Conservation (phyloP, 2,797 vertebrate genomes). For the Huso huso region DNA sequence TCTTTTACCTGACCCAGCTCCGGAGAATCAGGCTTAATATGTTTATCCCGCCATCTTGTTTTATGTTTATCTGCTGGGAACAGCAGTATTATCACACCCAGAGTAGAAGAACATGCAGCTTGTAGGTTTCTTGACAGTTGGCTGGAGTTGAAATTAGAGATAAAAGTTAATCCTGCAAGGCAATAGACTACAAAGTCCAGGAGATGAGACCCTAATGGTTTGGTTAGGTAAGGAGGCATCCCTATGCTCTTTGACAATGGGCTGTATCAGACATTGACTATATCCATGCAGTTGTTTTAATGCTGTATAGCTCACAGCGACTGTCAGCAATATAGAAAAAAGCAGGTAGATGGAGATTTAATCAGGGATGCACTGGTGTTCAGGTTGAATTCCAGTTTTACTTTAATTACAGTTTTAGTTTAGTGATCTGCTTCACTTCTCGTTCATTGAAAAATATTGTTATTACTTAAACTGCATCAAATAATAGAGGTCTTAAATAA, state of each 20-base stretch:
- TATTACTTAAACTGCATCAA: too few relatives aligned
- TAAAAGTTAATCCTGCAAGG: slow-evolving; percentile 41
- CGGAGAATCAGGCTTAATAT: background rate
- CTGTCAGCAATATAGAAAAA: too few relatives aligned
- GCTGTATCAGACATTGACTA: background rate
- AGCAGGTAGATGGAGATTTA: too few relatives aligned
- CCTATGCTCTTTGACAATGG: slow-evolving; percentile 26
- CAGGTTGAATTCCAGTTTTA: too few relatives aligned
- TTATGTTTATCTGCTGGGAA: slow-evolving; percentile 40
- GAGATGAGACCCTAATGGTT: slow-evolving; percentile 42
- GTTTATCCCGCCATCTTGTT: slow-evolving; percentile 38
- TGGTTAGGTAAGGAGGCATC: slow-evolving; percentile 39
- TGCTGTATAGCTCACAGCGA: too few relatives aligned
- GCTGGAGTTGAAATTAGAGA: slow-evolving; percentile 47
- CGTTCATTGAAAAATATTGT: too few relatives aligned
- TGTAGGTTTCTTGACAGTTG: slow-evolving; percentile 46
- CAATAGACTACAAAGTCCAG: slow-evolving; percentile 41
- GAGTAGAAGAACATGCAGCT: slow-evolving; percentile 41
- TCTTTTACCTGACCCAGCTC: background rate
- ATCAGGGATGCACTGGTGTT: too few relatives aligned
- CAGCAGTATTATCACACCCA: slow-evolving; percentile 42
- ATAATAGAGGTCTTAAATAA: too few relatives aligned
- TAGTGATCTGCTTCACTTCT: too few relatives aligned
- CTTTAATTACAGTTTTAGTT: too few relatives aligned
- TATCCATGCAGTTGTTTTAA: too few relatives aligned